phyloP scores from a whole-genome alignment of 1,140 invertebrate genomes.

The Drosophila rufa region DNA sequence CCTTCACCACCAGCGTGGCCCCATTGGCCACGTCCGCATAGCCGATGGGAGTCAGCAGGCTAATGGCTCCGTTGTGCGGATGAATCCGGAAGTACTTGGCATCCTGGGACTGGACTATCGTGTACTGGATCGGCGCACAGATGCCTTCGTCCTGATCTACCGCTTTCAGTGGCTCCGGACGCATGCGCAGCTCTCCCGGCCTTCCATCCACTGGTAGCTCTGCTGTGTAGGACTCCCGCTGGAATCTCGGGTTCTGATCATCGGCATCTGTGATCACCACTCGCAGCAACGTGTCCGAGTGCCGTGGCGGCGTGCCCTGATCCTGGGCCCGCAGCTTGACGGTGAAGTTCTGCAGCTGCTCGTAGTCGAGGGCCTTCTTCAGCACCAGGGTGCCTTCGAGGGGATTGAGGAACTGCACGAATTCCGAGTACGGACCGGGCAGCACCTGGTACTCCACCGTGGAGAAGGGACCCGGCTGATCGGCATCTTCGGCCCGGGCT shows the following conservation, averaged over 20 bases:
- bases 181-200: constrained; percentile 85
- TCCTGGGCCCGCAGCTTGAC: constrained; percentile 93
- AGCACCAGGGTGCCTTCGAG: constrained; percentile 94
- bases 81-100: constrained; percentile 86
- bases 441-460: constrained; percentile 94
- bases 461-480: constrained; percentile 95
- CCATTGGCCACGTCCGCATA: constrained; percentile 88
- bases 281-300: constrained; percentile 90
- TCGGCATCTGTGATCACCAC: constrained; percentile 95
- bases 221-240: constrained; percentile 91
- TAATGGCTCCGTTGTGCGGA: constrained; percentile 88
- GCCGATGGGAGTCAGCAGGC: constrained; percentile 87
- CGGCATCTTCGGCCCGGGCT: constrained; percentile 92
- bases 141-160: constrained; percentile 91
- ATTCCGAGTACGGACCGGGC: constrained; percentile 92
- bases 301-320: constrained; percentile 92
- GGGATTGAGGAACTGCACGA: constrained; percentile 93
- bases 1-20: constrained; percentile 90
- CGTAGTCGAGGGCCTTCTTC: constrained; percentile 93
- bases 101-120: constrained; percentile 86
- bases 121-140: constrained; percentile 89
- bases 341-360: constrained; percentile 92
- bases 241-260: constrained; percentile 95
- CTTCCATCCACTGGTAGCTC: constrained; percentile 87
- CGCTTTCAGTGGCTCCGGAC: constrained; percentile 88